Conservation (phyloP, 2,113 vertebrate genomes). For the Psettodes erumei region DNA sequence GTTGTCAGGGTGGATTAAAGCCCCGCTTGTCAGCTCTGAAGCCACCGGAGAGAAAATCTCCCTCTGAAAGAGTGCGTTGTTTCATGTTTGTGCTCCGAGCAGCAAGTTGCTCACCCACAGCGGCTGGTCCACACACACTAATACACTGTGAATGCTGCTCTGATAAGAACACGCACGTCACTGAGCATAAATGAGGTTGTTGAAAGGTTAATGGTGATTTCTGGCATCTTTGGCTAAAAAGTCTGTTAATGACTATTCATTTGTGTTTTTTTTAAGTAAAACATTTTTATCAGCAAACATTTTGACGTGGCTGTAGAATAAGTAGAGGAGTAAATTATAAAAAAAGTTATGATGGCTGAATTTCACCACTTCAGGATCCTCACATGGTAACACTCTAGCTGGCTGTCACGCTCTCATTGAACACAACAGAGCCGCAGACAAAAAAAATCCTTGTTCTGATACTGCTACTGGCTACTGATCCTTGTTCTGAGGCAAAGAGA, state of each 20-base stretch:
- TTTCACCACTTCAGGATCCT: no score
- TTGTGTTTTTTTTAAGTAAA: no score
- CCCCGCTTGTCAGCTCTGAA: slow-evolving; percentile 14
- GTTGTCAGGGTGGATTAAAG: slow-evolving; percentile 41
- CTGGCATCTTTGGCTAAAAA: not conserved
- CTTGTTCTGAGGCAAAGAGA: no score
- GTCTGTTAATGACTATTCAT: not conserved
- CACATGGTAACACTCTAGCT: no score
- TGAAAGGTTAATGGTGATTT: slow-evolving; percentile 1
- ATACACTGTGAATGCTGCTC: not conserved
- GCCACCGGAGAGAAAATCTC: slow-evolving; percentile 36
- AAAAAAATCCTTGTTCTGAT: no score
- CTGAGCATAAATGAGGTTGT: not conserved
- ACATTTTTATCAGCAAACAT: no score
- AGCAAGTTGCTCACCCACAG: not conserved
- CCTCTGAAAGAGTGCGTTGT: slow-evolving; percentile 14
- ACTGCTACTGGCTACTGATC: no score
- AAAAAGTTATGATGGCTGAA: no score
- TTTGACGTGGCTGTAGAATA: no score
- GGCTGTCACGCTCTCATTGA: no score
- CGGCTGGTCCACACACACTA: slow-evolving; percentile 10
- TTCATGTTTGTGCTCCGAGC: not conserved
- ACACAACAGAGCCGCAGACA: no score
- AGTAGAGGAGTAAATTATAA: no score
- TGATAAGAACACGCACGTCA: not conserved